These are phyloP conservation scores for Mungos mungo DNA, from an alignment of 2,113 vertebrate genomes.

Conservation along the genomic window DNA sequence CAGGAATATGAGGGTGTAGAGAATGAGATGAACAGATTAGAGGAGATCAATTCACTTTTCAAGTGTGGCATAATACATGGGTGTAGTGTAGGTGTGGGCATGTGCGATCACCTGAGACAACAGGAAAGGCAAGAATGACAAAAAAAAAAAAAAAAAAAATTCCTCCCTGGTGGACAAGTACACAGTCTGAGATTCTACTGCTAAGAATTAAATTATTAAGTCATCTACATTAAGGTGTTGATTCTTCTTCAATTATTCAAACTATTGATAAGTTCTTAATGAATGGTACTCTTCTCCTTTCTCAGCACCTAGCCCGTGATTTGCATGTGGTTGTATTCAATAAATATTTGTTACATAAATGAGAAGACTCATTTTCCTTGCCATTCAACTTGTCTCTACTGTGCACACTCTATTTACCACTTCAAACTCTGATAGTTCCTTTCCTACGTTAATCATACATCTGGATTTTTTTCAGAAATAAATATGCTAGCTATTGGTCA, in stretches of 20 bases:
- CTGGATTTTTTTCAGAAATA: conserved; percentile 47
- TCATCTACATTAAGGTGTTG: background rate
- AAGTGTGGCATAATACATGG: background rate
- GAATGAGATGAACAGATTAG: background rate
- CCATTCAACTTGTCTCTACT: background rate
- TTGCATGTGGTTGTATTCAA: background rate
- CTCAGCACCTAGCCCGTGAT: background rate
- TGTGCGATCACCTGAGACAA: background rate
- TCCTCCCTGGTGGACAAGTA: background rate
- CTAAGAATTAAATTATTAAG: conserved; percentile 54
- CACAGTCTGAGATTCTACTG: conserved; percentile 22
- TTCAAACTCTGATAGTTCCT: conserved; percentile 4
- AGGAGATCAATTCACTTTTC: background rate
- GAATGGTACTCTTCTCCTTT: background rate
- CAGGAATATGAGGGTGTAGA: background rate
- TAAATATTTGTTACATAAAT: conserved; percentile 16
- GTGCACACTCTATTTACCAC: background rate
- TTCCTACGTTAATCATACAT: conserved; percentile 27
- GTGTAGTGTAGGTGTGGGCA: background rate
- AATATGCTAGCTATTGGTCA: conserved; percentile 41
- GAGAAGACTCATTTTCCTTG: background rate
- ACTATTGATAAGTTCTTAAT: background rate
- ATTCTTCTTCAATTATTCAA: conserved; percentile 52
- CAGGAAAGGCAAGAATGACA: background rate
- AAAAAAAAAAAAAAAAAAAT: background rate